phyloP scores from a whole-genome alignment of 92 coral and sea anemone species.

The Palythoa grandis region DNA sequence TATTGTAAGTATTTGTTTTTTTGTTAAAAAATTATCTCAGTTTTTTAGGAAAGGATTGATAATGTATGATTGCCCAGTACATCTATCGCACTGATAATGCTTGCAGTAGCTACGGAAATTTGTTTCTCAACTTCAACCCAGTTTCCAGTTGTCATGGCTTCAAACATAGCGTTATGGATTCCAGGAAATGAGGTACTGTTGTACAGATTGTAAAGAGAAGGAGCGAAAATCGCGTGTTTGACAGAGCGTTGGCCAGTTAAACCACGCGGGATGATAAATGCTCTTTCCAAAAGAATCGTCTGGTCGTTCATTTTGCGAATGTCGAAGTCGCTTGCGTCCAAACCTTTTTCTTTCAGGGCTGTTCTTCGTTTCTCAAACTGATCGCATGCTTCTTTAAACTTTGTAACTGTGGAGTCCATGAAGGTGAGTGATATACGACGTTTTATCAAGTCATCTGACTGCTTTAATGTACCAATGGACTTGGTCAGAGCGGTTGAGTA shows the following conservation, averaged over 20 bases:
- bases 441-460: neutral
- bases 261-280: conserved; percentile 41
- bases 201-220: conserved; percentile 34
- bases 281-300: conserved; percentile 40
- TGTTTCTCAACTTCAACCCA: conserved; percentile 37
- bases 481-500: conserved; percentile 10
- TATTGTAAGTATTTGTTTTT: neutral
- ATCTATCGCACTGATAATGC: conserved; percentile 37
- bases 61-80: neutral
- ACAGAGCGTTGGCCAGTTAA: conserved; percentile 16
- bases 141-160: neutral
- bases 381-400: conserved; percentile 24
- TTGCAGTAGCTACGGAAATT: conserved; percentile 24
- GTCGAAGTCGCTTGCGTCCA: neutral
- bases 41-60: neutral
- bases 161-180: conserved; percentile 13
- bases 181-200: conserved; percentile 33
- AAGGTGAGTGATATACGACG: conserved; percentile 7
- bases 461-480: neutral
- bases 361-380: conserved; percentile 21
- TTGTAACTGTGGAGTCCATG: conserved; percentile 12
- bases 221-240: conserved; percentile 33
- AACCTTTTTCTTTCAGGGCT: conserved; percentile 1
- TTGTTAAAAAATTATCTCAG: neutral
- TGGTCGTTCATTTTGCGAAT: conserved; percentile 40